A percentile compares a stretch with the other conserved stretches of the same genome.
Evolutionary conservation across 2,113 vertebrate genomes (phyloP).

Genomic region (Rhinolophus sinicus): DNA sequence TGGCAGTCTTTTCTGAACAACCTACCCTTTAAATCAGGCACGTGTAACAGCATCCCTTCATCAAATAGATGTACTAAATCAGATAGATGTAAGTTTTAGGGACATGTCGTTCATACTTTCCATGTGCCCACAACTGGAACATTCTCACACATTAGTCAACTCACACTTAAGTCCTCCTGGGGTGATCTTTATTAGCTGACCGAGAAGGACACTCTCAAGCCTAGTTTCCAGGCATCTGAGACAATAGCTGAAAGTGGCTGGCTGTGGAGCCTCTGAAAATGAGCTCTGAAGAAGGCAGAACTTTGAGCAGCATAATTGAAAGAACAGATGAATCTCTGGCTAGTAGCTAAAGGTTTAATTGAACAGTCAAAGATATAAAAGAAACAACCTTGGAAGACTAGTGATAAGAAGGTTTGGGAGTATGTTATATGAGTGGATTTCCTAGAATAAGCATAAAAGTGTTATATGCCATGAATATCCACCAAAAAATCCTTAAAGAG

Average conservation of each 20-base stretch:
- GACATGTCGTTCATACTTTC: background rate
- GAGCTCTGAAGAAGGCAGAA: background rate
- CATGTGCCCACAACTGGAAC: background rate
- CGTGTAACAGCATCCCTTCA: background rate
- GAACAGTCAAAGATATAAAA: background rate
- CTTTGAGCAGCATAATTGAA: background rate
- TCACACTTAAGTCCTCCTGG: background rate
- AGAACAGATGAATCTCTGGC: background rate
- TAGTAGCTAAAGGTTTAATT: background rate
- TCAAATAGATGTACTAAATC: background rate
- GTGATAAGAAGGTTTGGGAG: background rate
- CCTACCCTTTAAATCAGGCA: background rate
- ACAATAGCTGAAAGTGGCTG: background rate
- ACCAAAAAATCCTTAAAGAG: background rate
- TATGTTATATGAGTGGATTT: background rate
- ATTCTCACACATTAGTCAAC: background rate
- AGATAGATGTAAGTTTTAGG: background rate
- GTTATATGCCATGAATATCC: background rate
- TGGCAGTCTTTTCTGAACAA: constrained; percentile 20
- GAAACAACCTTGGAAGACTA: background rate
- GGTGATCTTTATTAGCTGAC: background rate
- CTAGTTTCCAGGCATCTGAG: background rate
- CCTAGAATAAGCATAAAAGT: background rate
- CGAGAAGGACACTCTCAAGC: background rate
- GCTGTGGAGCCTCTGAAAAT: background rate